Conservation (phyloP, 2,888 invertebrate genomes). For the Deroplatys truncata region DNA sequence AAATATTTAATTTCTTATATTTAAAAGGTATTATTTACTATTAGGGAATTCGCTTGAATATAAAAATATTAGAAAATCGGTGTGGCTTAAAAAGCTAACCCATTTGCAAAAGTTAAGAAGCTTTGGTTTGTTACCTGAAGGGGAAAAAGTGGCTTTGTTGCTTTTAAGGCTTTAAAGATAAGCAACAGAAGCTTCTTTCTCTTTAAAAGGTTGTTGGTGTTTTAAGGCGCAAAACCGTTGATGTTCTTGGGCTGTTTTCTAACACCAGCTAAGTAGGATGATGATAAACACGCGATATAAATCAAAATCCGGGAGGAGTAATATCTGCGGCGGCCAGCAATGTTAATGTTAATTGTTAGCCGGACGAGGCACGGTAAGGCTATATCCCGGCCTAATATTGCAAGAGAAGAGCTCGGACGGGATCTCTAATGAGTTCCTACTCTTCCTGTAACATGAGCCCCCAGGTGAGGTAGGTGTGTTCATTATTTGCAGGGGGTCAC, state of each 20-base stretch:
- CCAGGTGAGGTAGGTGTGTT: constrained; percentile 10
- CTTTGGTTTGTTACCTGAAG: too few relatives aligned
- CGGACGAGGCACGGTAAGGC: neutral
- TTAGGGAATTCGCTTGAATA: too few relatives aligned
- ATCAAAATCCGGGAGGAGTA: neutral
- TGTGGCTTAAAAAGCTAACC: too few relatives aligned
- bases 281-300: neutral
- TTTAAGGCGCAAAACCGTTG: too few relatives aligned
- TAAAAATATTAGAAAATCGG: too few relatives aligned
- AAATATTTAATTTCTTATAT: too few relatives aligned
- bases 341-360: neutral
- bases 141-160: too few relatives aligned
- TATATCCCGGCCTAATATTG: neutral
- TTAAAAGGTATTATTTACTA: too few relatives aligned
- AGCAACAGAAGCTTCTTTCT: too few relatives aligned
- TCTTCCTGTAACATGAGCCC: constrained; percentile 4
- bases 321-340: neutral
- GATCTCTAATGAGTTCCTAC: neutral
- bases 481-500: constrained; percentile 11
- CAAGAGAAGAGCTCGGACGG: neutral
- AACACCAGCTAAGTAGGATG: neutral
- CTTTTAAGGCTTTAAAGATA: too few relatives aligned
- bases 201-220: too few relatives aligned
- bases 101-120: too few relatives aligned
- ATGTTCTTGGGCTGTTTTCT: neutral